Percentiles rank a stretch among this genome's conserved stretches.
These are phyloP conservation scores for Lamprotornis superbus DNA, from an alignment of 2,113 vertebrate genomes.

Conservation along the genomic window DNA sequence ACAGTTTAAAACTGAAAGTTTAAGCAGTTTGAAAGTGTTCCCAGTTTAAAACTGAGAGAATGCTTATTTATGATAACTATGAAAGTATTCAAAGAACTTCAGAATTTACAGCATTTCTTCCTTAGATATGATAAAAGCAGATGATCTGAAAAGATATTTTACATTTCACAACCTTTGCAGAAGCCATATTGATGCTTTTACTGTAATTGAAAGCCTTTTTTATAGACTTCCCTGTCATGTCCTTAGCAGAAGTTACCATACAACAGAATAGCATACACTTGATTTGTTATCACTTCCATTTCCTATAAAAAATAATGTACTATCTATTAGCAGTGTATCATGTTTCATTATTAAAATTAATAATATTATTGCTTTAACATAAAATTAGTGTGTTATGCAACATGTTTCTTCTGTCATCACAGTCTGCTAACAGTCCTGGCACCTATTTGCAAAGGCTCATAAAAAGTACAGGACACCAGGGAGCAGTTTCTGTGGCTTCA, in stretches of 20 bases:
- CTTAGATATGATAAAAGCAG: not conserved
- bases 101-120: not conserved
- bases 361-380: not conserved
- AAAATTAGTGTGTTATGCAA: not conserved
- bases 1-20: not conserved
- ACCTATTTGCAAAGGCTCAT: conserved; percentile 5
- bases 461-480: not conserved
- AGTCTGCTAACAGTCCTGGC: not conserved
- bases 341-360: conserved; percentile 39
- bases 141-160: not conserved
- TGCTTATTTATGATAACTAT: not conserved
- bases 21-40: not conserved
- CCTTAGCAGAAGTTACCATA: not conserved
- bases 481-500: conserved; percentile 8
- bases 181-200: not conserved
- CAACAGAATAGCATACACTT: not conserved
- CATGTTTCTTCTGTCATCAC: not conserved
- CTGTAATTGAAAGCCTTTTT: not conserved
- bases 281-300: not conserved
- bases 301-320: not conserved
- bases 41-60: not conserved
- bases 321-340: not conserved
- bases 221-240: not conserved
- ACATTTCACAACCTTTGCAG: not conserved
- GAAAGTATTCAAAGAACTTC: not conserved